Conservation (phyloP, 2,888 invertebrate genomes). For the Agrilus mali region DNA sequence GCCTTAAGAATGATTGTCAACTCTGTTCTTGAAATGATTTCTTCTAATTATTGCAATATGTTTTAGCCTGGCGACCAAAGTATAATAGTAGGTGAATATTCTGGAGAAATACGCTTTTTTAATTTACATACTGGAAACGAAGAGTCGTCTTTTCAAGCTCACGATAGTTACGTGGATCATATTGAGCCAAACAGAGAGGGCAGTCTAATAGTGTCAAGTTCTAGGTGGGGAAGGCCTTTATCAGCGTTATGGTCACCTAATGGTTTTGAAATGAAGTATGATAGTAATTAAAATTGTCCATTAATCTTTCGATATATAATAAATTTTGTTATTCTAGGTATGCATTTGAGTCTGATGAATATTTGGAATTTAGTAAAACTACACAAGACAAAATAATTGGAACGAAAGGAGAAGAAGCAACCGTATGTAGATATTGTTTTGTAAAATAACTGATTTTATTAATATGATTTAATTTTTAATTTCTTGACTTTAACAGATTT, state of each 20-base stretch:
- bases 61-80: slow-evolving; percentile 33
- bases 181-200: slow-evolving; percentile 64
- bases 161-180: slow-evolving; percentile 77
- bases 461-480: no score
- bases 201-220: slow-evolving; percentile 67
- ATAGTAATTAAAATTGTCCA: slow-evolving; percentile 11
- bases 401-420: slow-evolving; percentile 72
- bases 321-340: slow-evolving; percentile 37
- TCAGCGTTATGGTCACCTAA: slow-evolving; percentile 70
- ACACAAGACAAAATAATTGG: slow-evolving; percentile 79
- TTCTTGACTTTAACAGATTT: no score
- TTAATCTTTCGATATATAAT: slow-evolving; percentile 7
- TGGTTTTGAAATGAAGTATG: slow-evolving; percentile 51
- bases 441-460: neutral
- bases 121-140: slow-evolving; percentile 75
- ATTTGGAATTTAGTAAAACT: slow-evolving; percentile 83
- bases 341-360: slow-evolving; percentile 71
- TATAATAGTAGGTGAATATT: slow-evolving; percentile 78
- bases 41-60: neutral
- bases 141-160: slow-evolving; percentile 65
- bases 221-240: slow-evolving; percentile 72
- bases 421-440: slow-evolving; percentile 36
- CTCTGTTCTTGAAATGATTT: neutral
- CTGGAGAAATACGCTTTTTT: slow-evolving; percentile 82
- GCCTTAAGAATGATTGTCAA: neutral